These are phyloP conservation scores for Caradrina clavipalpis DNA, from an alignment of 2,888 invertebrate species.

Conservation along the genomic window DNA sequence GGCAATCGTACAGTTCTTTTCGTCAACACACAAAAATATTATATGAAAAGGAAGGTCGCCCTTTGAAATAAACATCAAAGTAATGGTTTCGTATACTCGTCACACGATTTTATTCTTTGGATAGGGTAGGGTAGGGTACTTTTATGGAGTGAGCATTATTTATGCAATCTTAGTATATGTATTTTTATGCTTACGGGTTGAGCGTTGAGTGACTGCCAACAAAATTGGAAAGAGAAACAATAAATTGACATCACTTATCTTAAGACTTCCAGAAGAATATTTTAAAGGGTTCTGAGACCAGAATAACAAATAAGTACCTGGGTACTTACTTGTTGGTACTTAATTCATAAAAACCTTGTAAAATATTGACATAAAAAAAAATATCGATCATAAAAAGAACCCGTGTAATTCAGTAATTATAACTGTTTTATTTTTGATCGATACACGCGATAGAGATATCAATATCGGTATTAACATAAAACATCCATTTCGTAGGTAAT, in stretches of 20 bases:
- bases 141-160: slow-evolving; percentile 66
- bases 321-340: no score
- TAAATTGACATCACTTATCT: slow-evolving; percentile 17
- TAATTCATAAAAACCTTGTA: no score
- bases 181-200: slow-evolving; percentile 51
- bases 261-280: neutral
- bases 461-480: no score
- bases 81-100: slow-evolving; percentile 60
- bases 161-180: slow-evolving; percentile 58
- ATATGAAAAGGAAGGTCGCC: slow-evolving; percentile 59
- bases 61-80: slow-evolving; percentile 74
- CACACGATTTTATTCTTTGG: slow-evolving; percentile 60
- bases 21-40: slow-evolving; percentile 63
- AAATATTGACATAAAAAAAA: no score
- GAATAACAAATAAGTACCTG: neutral
- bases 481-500: no score
- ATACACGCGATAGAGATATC: no score
- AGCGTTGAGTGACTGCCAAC: slow-evolving; percentile 10
- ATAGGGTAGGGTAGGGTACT: slow-evolving; percentile 54
- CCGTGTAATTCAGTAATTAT: no score
- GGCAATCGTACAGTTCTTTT: slow-evolving; percentile 53
- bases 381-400: no score
- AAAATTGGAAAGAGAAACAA: slow-evolving; percentile 18
- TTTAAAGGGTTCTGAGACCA: neutral
- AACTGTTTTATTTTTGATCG: no score